Base-by-base conservation (phyloP, 1,140 invertebrate species). In the Drosophila kurseongensis region DNA sequence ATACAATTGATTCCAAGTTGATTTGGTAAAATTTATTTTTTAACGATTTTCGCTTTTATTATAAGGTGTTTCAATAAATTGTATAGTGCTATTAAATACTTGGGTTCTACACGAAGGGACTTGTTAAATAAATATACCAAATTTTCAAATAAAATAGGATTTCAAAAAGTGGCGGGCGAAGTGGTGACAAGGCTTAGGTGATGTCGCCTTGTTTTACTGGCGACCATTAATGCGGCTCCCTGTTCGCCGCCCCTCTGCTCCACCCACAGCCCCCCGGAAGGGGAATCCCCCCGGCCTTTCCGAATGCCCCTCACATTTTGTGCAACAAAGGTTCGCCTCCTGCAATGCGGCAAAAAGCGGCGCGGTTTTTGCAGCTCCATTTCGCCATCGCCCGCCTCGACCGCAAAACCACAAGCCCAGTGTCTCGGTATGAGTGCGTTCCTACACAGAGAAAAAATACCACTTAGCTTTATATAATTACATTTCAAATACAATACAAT, bases 331-430 rank as follows among this genome's bases (percentile, higher is more conserved):
- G 85, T 59, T 76, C 68, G 65, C 55, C 60, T 78, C 65, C 84
- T 89, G 84, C 84, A 89, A 90, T 89, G 84, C 84, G 84, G 84
- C 84, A 89, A 89, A 71, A 89, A 80, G 84, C 84, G 85, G 82
- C 68, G 82, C 85, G 72, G 80, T 81, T 88, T 89, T 89, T 89
- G 79, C 58, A 78, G 77, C 82, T 72, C 57, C 75, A 61, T 67
- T 75, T 52, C 36, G 56, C 76, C 77, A 52, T 66, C 62, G 73
- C 73, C 73, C 42, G 57, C 57, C 42, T 75, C 72, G 75, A 86
- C 82, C 82, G 71, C 82, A 79, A 58, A 50, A 13, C 82, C 82
- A 62, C 82, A 86, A 69, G 29, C 48, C 54, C 42, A 51, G 40
- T 66, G 54, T 55, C 61, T 56, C 38, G 58, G 65, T 66, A 29